Base-by-base conservation (phyloP, 2,888 invertebrate species). In the Tipula vernalis region DNA sequence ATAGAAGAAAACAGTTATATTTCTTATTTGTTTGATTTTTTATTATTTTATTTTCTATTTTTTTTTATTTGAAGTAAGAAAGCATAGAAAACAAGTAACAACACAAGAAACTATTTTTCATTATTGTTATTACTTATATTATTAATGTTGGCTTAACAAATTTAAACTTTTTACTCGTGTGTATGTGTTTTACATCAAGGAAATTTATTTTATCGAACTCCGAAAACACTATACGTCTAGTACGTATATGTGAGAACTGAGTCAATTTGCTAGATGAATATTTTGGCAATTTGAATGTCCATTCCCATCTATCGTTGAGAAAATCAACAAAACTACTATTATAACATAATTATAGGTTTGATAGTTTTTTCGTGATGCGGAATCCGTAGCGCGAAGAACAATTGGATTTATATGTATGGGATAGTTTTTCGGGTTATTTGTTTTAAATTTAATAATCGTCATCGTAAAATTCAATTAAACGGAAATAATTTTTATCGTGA, bases 1-100 rank as follows among this genome's bases (percentile, higher is more conserved):
- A 71, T 71, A 71, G 71, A 71, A 71, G 71, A 71, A 71, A 71
- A 71, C 71, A 71, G 71, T 71, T 71, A 71, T 71, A 71, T 71
- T 71, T 71, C 71, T 71, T 71, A 71, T 28, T 28, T 71, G 71
- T 71, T 71, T 71, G 71, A 71, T 71, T 71, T 71, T 28, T 18
- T 71, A 71, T 71, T 39, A 39, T 44, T 44, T 15, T 57, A n/a
- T 57, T 57, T 57, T 57, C 15, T 57, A 57, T 51, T 15, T 51
- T 15, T 51, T 28, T 71, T 28, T 71, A 71, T 71, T 71, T 28
- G 28, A 71, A 71, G 10, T 71, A 71, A 28, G 71, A 71, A 71
- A 71, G 71, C 71, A 71, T 71, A 71, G 28, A 71, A 71, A 71
- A 28, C 71, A 71, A 71, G 28, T 10, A 28, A 71, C 18, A 71